phyloP scores from a whole-genome alignment of 2,888 invertebrate genomes.

The Oscheius myriophilus region DNA sequence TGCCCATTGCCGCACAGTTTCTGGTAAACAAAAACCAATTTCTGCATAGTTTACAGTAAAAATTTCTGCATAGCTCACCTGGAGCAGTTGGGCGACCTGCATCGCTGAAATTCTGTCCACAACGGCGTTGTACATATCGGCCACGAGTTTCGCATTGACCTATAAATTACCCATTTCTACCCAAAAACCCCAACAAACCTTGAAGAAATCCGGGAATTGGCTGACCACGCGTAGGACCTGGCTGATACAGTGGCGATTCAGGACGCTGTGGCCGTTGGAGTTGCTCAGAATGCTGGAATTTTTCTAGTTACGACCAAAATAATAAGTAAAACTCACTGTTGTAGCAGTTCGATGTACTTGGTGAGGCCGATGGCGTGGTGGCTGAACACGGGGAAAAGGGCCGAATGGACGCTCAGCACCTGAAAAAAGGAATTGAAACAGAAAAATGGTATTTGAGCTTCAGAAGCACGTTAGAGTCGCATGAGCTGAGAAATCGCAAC shows the following conservation, averaged over 20 bases:
- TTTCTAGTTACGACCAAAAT: too few species aligned
- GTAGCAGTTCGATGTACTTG: constrained; percentile 19
- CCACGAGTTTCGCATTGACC: constrained; percentile 10
- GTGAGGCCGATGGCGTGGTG: constrained; percentile 32
- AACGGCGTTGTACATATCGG: constrained; percentile 34
- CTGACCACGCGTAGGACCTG: constrained; percentile 20
- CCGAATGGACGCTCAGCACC: constrained; percentile 52
- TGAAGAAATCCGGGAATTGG: constrained; percentile 36
- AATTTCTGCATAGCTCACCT: too few species aligned
- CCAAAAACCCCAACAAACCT: constrained; percentile 20
- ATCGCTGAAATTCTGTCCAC: constrained; percentile 46
- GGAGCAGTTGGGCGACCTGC: constrained; percentile 55
- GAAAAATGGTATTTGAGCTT: too few species aligned
- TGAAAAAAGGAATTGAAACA: constrained; percentile 1
- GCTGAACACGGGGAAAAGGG: constrained; percentile 47
- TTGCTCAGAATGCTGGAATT: constrained; percentile 2
- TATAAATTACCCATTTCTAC: background rate
- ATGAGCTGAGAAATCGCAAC: too few species aligned
- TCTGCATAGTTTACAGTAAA: too few species aligned
- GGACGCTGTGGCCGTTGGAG: constrained; percentile 11
- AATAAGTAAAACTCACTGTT: constrained; percentile 6
- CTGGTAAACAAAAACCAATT: too few species aligned
- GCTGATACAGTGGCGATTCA: constrained; percentile 31
- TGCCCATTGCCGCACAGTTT: too few species aligned
- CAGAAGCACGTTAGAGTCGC: too few species aligned